Evolutionary conservation across 2,113 vertebrate genomes (phyloP).

Genomic region (Chaetodon trifascialis): DNA sequence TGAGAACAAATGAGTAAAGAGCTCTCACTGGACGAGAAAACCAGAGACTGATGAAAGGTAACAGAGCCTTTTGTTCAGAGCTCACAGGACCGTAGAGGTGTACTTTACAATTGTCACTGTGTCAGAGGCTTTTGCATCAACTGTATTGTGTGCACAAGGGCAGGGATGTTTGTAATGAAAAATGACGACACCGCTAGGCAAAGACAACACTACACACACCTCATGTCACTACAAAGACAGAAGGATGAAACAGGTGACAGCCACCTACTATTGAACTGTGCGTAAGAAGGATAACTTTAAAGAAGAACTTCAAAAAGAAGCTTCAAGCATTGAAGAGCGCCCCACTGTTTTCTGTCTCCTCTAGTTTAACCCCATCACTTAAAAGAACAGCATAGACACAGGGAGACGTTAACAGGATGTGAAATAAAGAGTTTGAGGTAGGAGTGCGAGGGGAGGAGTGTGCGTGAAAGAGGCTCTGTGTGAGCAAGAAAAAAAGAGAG

Average conservation of each 20-base stretch:
- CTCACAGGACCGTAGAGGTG: conserved; percentile 57
- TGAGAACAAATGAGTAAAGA: conserved; percentile 67
- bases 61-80: conserved; percentile 65
- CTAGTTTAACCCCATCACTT: conserved; percentile 73
- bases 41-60: conserved; percentile 58
- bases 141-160: conserved; percentile 44
- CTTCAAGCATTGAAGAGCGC: conserved; percentile 47
- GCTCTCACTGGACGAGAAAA: conserved; percentile 51
- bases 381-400: conserved; percentile 61
- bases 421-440: conserved; percentile 58
- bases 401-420: conserved; percentile 52
- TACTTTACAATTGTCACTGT: conserved; percentile 63
- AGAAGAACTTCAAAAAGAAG: conserved; percentile 66
- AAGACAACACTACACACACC: conserved; percentile 55
- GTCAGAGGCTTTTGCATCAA: conserved; percentile 66
- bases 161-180: conserved; percentile 70
- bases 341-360: conserved; percentile 67
- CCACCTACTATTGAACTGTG: conserved; percentile 61
- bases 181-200: conserved; percentile 66
- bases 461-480: conserved; percentile 30
- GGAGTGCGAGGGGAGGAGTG: conserved; percentile 33
- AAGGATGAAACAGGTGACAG: conserved; percentile 74
- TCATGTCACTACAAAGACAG: conserved; percentile 71
- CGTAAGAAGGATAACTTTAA: conserved; percentile 61
- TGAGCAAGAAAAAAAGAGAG: conserved; percentile 20